Base-by-base conservation (phyloP, 2,888 invertebrate genomes). In the Aproaerema taeniolella region DNA sequence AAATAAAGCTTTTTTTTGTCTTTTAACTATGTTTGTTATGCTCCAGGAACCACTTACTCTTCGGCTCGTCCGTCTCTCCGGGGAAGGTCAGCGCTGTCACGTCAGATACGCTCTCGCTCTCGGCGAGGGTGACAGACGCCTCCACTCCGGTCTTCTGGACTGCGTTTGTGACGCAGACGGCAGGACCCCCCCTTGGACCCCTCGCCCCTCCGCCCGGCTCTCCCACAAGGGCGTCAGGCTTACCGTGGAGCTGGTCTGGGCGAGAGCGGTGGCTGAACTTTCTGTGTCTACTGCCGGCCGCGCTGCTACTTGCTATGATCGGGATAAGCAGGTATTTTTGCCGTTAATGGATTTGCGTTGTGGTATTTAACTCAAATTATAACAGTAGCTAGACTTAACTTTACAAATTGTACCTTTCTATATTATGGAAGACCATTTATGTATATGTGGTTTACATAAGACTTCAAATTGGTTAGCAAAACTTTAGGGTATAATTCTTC, bases 71-170 rank as follows among this genome's bases (percentile, higher is more conserved):
- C 88, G 94, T 36, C 88, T 93, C 39, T 93, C 94, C n/a, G 93
- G 93, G 31, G 93, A 93, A 62, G 94, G 94, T 54, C 93, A 94
- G 66, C 90, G 91, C 35, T 94, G 94, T 65, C 88, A 93, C 42
- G 92, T 94, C 6, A 87, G 91, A 14, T 94, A 93, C 72, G 89
- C 90, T 41, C 87, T 91, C 20, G 88, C 89, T 0, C 76, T 94
- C 1, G 93, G 92, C 1, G 92, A 92, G 47, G 91, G 90, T 0
- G 91, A 92, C 33, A 79, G 90, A 12, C 80, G 91, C 30, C 70
- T 91, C 49, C 91, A 92, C 53, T 92, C 92, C 0, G 92, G 92
- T 1, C 87, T 90, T 16, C 80, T 93, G 32, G 92, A 93, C 62
- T 91, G 91, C 55, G 87, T 92, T 9, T 91, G 91, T 25, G 92